Evolutionary conservation across 2,797 vertebrate species (phyloP).

Genomic region (Malacoctenus gilli): DNA sequence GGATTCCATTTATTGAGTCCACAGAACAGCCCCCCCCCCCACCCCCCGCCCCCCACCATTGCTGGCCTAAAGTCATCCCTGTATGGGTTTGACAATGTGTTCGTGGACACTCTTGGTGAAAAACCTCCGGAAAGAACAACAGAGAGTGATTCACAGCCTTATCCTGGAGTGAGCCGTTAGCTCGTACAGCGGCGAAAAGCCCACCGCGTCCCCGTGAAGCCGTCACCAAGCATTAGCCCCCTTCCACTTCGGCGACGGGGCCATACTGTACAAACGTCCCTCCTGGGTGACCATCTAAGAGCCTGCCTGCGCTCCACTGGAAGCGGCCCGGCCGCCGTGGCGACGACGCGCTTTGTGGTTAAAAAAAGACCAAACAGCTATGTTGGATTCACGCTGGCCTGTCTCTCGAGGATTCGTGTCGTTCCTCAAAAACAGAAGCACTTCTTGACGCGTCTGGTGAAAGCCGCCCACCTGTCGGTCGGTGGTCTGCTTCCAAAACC

Average conservation of each 20-base stretch:
- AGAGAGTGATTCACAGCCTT: constrained; percentile 30
- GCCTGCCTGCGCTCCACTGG: constrained; percentile 26
- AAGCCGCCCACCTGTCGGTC: too few species aligned
- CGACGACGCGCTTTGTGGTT: constrained; percentile 41
- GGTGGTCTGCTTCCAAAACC: too few species aligned
- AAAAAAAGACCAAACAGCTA: constrained; percentile 53
- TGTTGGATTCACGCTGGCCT: constrained; percentile 34
- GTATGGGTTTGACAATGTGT: constrained; percentile 10
- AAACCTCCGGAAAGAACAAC: constrained; percentile 9
- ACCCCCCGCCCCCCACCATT: too few species aligned
- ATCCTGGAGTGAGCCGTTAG: constrained; percentile 24
- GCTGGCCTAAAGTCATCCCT: too few species aligned
- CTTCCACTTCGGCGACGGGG: neutral
- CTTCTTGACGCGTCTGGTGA: too few species aligned
- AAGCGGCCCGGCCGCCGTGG: constrained; percentile 26
- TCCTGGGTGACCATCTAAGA: too few species aligned
- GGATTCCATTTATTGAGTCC: too few species aligned
- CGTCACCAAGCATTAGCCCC: constrained; percentile 54
- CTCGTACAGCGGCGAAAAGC: constrained; percentile 23
- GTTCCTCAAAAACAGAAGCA: constrained; percentile 33
- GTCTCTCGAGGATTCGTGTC: constrained; percentile 49
- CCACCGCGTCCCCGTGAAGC: constrained; percentile 35
- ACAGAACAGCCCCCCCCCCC: too few species aligned
- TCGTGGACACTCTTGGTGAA: constrained; percentile 8
- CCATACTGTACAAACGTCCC: constrained; percentile 38